phyloP scores from a whole-genome alignment of 2,113 vertebrate species.

The Hippocampus abdominalis region DNA sequence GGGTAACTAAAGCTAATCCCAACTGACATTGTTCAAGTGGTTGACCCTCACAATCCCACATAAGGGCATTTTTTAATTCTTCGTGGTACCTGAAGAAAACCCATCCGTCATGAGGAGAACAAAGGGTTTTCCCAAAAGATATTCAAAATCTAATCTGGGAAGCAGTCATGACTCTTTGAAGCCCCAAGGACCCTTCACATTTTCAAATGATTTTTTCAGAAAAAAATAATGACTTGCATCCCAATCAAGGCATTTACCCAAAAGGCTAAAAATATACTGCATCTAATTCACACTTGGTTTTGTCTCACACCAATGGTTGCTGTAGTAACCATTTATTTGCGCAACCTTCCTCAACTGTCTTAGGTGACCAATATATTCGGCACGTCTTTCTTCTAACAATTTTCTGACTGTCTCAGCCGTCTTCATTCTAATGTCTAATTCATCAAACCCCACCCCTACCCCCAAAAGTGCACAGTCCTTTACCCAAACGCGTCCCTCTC shows the following conservation, averaged over 20 bases:
- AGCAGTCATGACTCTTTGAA: background rate
- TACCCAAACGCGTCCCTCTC: constrained; percentile 10
- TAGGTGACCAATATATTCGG: background rate
- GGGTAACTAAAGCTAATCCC: background rate
- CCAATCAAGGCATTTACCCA: background rate
- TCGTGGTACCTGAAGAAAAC: background rate
- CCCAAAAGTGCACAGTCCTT: constrained; percentile 21
- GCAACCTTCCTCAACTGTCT: background rate
- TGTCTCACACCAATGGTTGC: background rate
- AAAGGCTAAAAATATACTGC: constrained; percentile 1
- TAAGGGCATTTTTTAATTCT: background rate
- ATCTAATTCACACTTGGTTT: background rate
- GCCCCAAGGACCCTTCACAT: background rate
- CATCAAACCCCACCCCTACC: constrained; percentile 15
- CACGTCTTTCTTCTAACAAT: background rate
- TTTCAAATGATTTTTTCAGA: background rate
- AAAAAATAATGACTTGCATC: background rate
- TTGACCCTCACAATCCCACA: background rate
- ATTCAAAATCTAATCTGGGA: background rate
- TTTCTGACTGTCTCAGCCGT: background rate
- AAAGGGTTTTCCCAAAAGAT: background rate
- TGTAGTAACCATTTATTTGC: background rate
- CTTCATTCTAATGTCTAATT: constrained; percentile 20
- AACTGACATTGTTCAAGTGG: background rate
- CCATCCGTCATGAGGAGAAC: background rate